Conservation (phyloP, 1,140 invertebrate species). For the Magallana angulata region DNA sequence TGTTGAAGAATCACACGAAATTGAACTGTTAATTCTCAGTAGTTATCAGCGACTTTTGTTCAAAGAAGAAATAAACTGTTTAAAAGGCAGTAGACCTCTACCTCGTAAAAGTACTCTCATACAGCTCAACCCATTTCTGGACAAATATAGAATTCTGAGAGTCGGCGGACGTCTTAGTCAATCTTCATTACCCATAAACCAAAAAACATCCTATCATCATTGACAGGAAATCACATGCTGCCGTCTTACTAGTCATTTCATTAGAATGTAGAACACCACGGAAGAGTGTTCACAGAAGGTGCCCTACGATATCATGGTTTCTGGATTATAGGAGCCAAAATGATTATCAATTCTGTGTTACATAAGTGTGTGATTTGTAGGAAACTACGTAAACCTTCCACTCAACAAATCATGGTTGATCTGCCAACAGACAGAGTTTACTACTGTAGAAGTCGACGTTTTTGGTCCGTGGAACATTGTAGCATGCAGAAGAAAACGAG, state of each 20-base stretch:
- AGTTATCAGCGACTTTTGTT: neutral
- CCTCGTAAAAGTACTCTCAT: neutral
- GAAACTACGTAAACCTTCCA: neutral
- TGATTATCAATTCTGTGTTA: constrained; percentile 34
- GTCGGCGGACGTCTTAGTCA: constrained; percentile 4
- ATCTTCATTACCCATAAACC: neutral
- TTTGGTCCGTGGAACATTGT: constrained; percentile 56
- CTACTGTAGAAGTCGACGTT: constrained; percentile 54
- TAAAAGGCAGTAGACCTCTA: neutral
- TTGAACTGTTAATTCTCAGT: neutral
- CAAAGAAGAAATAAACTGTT: neutral
- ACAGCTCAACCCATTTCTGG: neutral
- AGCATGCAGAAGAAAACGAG: constrained; percentile 32
- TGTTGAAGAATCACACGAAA: neutral
- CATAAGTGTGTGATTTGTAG: constrained; percentile 46
- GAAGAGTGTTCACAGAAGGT: constrained; percentile 39
- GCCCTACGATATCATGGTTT: constrained; percentile 56
- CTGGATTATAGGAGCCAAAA: constrained; percentile 57
- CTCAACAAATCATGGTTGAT: constrained; percentile 8
- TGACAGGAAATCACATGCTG: no score
- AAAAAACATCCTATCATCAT: neutral
- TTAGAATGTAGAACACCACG: constrained; percentile 56
- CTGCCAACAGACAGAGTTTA: constrained; percentile 58
- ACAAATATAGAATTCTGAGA: neutral
- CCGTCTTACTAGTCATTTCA: neutral